phyloP scores from a whole-genome alignment of 2,888 invertebrate species.

The Hymenopus coronatus region DNA sequence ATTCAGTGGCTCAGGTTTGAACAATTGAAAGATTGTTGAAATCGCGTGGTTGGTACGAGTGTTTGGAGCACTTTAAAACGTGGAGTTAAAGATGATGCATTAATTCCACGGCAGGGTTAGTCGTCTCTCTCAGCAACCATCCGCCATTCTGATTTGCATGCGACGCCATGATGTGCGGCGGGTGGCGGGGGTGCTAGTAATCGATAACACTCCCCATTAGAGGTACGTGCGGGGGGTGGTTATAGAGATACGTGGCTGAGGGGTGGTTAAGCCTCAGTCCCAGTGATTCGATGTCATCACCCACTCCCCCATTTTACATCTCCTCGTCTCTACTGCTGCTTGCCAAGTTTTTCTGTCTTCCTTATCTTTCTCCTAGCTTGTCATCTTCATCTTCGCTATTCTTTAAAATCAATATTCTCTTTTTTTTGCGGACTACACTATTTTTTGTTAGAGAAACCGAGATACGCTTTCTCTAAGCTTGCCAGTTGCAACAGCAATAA shows the following conservation, averaged over 20 bases:
- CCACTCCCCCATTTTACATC: slow-evolving; percentile 19
- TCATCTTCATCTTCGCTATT: slow-evolving; percentile 6
- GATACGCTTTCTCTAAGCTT: too few relatives aligned
- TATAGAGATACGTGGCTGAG: slow-evolving; percentile 16
- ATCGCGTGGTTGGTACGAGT: too few relatives aligned
- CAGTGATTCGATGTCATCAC: slow-evolving; percentile 29
- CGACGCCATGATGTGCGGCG: slow-evolving; percentile 29
- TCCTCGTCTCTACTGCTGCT: neutral
- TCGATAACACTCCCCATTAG: slow-evolving; percentile 29
- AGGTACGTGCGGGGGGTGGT: slow-evolving; percentile 22
- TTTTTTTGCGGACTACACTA: neutral
- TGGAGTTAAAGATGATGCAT: neutral
- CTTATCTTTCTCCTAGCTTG: neutral
- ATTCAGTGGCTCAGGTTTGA: too few relatives aligned
- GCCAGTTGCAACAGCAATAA: too few relatives aligned
- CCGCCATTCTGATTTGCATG: slow-evolving; percentile 32
- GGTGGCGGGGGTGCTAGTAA: slow-evolving; percentile 14
- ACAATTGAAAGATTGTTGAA: too few relatives aligned
- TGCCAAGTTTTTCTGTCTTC: slow-evolving; percentile 11
- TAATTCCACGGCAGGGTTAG: neutral
- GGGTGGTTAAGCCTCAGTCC: slow-evolving; percentile 25
- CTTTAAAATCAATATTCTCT: slow-evolving; percentile 4
- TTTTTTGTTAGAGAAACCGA: too few relatives aligned
- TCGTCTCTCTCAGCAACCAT: neutral
- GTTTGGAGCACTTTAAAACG: neutral